Evolutionary conservation across 2,888 invertebrate species (phyloP).

Genomic region (Zele albiditarsus): DNA sequence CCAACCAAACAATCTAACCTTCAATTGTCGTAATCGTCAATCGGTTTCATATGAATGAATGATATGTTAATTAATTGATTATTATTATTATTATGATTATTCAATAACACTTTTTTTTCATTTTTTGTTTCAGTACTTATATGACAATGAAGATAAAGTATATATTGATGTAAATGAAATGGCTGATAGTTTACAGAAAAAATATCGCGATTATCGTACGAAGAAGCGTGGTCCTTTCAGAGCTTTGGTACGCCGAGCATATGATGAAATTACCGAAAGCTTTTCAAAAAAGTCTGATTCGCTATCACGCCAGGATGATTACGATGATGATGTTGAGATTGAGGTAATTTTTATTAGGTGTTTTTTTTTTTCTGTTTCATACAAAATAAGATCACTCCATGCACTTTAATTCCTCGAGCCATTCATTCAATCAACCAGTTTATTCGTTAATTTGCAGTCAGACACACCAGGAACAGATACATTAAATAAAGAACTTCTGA

Average conservation of each 20-base stretch:
- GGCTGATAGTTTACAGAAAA: slow-evolving; percentile 85
- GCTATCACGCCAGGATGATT: slow-evolving; percentile 73
- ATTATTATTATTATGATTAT: too few relatives aligned
- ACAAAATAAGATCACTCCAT: slow-evolving; percentile 44
- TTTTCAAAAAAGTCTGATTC: slow-evolving; percentile 58
- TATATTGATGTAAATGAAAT: slow-evolving; percentile 89
- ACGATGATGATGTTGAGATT: slow-evolving; percentile 70
- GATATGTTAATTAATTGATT: neutral
- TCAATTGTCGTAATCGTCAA: slow-evolving; percentile 7
- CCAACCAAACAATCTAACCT: slow-evolving; percentile 19
- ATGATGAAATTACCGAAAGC: slow-evolving; percentile 78
- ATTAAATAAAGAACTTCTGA: slow-evolving; percentile 72
- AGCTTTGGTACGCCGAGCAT: slow-evolving; percentile 80
- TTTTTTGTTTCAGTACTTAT: slow-evolving; percentile 78
- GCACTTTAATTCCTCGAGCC: slow-evolving; percentile 16
- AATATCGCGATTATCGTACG: slow-evolving; percentile 85
- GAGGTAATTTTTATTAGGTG: slow-evolving; percentile 64
- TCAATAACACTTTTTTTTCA: neutral
- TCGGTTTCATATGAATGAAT: neutral
- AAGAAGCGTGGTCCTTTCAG: slow-evolving; percentile 88
- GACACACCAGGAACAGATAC: slow-evolving; percentile 53
- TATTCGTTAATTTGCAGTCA: slow-evolving; percentile 2
- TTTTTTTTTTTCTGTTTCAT: slow-evolving; percentile 13
- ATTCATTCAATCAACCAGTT: neutral
- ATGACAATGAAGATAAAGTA: slow-evolving; percentile 85